A percentile compares a stretch with the other conserved stretches of the same genome.
These are phyloP conservation scores for Apteryx owenii DNA, from an alignment of 2,113 vertebrate genomes.

Conservation along the genomic window DNA sequence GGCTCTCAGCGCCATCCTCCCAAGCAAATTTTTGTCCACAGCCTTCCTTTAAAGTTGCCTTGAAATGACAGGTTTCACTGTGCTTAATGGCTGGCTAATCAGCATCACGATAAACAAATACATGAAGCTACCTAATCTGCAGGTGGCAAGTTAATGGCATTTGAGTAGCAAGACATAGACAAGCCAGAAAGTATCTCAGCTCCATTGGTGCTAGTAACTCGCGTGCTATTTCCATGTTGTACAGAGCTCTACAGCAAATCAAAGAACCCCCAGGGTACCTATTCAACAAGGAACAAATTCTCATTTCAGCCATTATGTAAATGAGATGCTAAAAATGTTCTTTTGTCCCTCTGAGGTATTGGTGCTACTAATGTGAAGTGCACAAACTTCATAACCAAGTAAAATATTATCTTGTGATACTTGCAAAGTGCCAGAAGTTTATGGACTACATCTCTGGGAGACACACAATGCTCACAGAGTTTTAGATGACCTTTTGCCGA, in stretches of 20 bases:
- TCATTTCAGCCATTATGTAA: slow-evolving; percentile 57
- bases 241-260: not conserved
- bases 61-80: not conserved
- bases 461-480: not conserved
- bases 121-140: not conserved
- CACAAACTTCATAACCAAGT: slow-evolving; percentile 26
- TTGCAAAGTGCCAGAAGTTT: slow-evolving; percentile 21
- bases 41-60: not conserved
- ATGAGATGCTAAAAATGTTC: slow-evolving; percentile 55
- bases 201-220: not conserved
- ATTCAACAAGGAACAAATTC: slow-evolving; percentile 42
- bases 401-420: slow-evolving; percentile 17
- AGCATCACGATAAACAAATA: not conserved
- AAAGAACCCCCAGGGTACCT: slow-evolving; percentile 22
- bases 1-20: not conserved
- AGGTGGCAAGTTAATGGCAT: not conserved
- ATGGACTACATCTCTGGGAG: not conserved
- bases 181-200: not conserved
- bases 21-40: not conserved
- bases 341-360: slow-evolving; percentile 43
- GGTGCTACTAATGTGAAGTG: slow-evolving; percentile 1
- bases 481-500: not conserved
- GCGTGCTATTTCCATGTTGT: not conserved
- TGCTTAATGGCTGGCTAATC: not conserved
- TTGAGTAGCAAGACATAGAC: not conserved